Conservation (phyloP, 2,888 invertebrate genomes). For the Pegoplata infirma region DNA sequence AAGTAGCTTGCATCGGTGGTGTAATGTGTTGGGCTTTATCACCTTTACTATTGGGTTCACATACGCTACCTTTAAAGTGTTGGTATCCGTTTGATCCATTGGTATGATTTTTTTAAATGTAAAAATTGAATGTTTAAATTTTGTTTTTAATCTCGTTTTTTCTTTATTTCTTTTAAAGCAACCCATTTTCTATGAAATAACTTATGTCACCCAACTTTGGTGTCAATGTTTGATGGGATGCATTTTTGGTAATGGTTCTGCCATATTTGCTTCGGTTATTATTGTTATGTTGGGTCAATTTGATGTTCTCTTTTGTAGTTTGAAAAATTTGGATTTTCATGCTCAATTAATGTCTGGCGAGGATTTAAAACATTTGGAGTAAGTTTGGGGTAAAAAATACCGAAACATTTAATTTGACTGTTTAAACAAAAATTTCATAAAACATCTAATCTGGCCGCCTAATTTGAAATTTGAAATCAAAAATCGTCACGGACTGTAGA, state of each 20-base stretch:
- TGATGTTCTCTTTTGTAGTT: slow-evolving; percentile 75
- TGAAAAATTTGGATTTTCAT: slow-evolving; percentile 74
- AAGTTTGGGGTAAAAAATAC: too few species aligned
- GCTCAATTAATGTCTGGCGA: slow-evolving; percentile 67
- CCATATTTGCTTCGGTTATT: slow-evolving; percentile 73
- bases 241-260: slow-evolving; percentile 69
- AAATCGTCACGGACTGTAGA: too few species aligned
- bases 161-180: slow-evolving; percentile 44
- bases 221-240: slow-evolving; percentile 71
- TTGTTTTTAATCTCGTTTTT: too few species aligned
- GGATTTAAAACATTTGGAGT: slow-evolving; percentile 65
- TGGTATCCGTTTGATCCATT: slow-evolving; percentile 76
- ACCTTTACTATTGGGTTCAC: slow-evolving; percentile 68
- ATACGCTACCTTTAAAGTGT: slow-evolving; percentile 70
- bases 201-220: slow-evolving; percentile 71
- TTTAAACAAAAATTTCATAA: too few species aligned
- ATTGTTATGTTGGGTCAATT: slow-evolving; percentile 72
- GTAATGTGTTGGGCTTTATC: slow-evolving; percentile 70
- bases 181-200: slow-evolving; percentile 64
- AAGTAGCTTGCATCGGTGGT: slow-evolving; percentile 66
- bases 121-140: neutral
- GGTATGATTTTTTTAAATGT: slow-evolving; percentile 54
- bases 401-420: too few species aligned
- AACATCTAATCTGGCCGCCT: too few species aligned
- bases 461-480: too few species aligned